Evolutionary conservation across 2,797 vertebrate species (phyloP), one percentile per base, ranked within the genome.

Genomic region (Champsocephalus gunnari): DNA sequence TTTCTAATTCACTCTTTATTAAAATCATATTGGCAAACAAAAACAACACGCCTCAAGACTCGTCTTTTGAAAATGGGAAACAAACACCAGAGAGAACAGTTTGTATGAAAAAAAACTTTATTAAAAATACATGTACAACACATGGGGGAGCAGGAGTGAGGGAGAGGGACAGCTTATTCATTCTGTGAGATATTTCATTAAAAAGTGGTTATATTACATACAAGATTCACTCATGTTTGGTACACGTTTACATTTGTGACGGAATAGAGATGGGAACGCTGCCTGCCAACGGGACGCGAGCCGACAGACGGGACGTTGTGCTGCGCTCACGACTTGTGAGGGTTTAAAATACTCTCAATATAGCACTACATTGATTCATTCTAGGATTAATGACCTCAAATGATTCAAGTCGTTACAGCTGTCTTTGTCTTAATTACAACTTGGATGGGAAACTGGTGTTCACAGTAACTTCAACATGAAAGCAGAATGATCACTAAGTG

Each of bases 71-170:
- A 1, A 38, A 38, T 9, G 41, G 14, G 8, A 67, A 45, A 32
- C 13, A 70, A 10, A 38, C 6, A 38, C 7, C 49, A 17, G 0
- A 9, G 16, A 17, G 0, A 9, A 2, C 1, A 32, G 32, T 60
- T 82, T 80, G 19, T 87, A 81, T 67, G 16, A 82, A 85, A 86
- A 73, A 62, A 60, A 24, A 32, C 16, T 93, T 94, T 93, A 94
- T 94, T 74, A 82, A 67, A 92, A 86, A 92, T 82, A 80, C 86
- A 83, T 93, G 92, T 91, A 94, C 86, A 93, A 82, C 84, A 92
- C 57, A 57, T 74, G 75, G 77, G 75, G 82, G 84, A 74, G 24
- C 0, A 66, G 75, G 75, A 41, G 81, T 77, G 86, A 16, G 5
- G 38, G 59, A 60, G 28, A 8, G 32, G 47, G 43, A 51, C 79